Conservation (phyloP, 2,888 invertebrate species). For the Cephus rjabovi region DNA sequence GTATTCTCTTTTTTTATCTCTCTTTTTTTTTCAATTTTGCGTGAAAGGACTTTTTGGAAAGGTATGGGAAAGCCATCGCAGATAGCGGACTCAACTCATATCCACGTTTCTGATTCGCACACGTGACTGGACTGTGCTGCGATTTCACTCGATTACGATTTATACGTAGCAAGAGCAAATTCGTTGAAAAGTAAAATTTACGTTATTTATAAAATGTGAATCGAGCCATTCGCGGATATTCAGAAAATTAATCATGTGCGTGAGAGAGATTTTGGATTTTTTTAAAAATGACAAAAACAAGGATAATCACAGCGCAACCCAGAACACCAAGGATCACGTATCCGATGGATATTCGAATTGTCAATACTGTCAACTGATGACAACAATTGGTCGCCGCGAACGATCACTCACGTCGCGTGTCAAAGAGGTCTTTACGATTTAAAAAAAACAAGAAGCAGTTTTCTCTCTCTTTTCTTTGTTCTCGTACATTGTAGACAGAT, state of each 20-base stretch:
- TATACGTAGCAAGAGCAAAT: not conserved
- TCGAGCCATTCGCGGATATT: not conserved
- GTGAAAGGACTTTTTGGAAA: conserved; percentile 13
- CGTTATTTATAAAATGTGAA: not conserved
- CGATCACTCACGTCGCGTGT: not conserved
- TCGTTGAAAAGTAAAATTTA: not conserved
- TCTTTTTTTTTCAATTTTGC: not conserved
- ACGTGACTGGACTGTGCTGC: conserved; percentile 1
- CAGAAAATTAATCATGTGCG: not conserved
- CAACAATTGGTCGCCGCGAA: not conserved
- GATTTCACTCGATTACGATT: not conserved
- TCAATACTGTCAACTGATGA: not conserved
- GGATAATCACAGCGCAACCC: not conserved
- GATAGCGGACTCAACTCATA: conserved; percentile 21
- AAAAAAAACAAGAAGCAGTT: conserved; percentile 5
- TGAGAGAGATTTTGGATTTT: not conserved
- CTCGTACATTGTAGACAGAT: not conserved
- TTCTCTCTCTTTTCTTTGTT: conserved; percentile 3
- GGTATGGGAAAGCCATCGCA: conserved; percentile 24
- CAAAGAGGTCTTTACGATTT: not conserved
- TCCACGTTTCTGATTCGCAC: not conserved
- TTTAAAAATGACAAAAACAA: not conserved
- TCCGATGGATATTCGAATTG: not conserved
- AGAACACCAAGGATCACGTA: not conserved
- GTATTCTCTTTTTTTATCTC: conserved; percentile 1